Evolutionary conservation across 2,113 vertebrate genomes (phyloP).

Genomic region (Caloenas nicobarica): DNA sequence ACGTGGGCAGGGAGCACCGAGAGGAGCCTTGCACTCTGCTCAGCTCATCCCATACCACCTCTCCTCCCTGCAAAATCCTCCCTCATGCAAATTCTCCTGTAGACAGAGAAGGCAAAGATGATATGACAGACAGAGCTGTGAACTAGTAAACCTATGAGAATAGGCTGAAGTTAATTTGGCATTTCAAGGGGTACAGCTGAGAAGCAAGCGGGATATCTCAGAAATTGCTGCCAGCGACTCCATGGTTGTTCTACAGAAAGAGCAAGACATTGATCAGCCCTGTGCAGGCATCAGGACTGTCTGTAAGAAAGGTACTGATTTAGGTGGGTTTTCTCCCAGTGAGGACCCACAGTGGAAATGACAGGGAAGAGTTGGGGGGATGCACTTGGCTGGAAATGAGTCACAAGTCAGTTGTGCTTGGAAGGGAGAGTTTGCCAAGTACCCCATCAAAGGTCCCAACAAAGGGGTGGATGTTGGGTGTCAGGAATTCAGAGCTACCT

Average conservation of each 20-base stretch:
- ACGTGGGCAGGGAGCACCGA: background rate
- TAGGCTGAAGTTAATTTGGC: background rate
- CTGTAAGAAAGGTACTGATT: background rate
- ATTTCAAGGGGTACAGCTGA: background rate
- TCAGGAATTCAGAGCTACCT: background rate
- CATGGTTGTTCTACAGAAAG: background rate
- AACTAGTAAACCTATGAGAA: background rate
- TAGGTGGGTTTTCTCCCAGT: background rate
- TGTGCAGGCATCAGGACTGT: background rate
- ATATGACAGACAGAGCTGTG: background rate
- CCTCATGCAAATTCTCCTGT: background rate
- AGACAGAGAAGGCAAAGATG: background rate
- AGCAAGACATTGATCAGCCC: background rate
- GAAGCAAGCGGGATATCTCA: background rate
- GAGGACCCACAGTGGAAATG: background rate
- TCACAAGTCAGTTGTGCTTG: background rate
- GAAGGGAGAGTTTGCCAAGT: background rate
- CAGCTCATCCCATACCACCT: background rate
- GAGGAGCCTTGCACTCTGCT: background rate
- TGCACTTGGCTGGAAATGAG: background rate
- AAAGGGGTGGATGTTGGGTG: background rate
- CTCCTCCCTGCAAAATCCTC: background rate
- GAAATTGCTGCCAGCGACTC: background rate
- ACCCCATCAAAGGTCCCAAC: background rate
- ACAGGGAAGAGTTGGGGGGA: background rate